Percentiles rank a stretch among this genome's conserved stretches.
Conservation (phyloP, 2,888 invertebrate genomes). For the Tetragnatha montana region DNA sequence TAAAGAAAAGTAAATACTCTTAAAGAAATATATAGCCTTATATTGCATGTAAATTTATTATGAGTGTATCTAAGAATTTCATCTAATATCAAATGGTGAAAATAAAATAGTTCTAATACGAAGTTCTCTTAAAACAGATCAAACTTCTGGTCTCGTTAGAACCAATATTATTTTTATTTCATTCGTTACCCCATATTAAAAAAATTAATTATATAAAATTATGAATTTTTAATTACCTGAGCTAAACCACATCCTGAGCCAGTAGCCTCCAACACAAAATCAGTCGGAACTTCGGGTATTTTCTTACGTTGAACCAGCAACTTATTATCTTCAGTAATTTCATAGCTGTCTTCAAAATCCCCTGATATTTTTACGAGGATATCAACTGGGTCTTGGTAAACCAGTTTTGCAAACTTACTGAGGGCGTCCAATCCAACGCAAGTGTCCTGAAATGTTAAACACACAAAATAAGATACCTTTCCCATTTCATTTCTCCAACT, state of each 20-base stretch:
- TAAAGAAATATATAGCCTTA: too few relatives aligned
- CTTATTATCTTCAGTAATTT: slow-evolving; percentile 78
- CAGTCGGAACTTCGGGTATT: slow-evolving; percentile 78
- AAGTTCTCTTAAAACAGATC: too few relatives aligned
- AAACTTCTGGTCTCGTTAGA: too few relatives aligned
- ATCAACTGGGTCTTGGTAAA: slow-evolving; percentile 77
- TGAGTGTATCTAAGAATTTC: too few relatives aligned
- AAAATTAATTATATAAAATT: background rate
- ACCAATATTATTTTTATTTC: too few relatives aligned
- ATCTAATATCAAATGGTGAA: too few relatives aligned
- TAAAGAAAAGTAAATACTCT: too few relatives aligned
- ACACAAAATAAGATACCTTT: too few relatives aligned
- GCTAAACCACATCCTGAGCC: slow-evolving; percentile 80
- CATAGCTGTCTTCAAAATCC: slow-evolving; percentile 77
- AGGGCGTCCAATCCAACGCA: slow-evolving; percentile 79
- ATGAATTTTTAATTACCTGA: slow-evolving; percentile 75
- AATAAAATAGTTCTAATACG: too few relatives aligned
- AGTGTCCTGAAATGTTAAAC: slow-evolving; percentile 72
- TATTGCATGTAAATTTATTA: too few relatives aligned
- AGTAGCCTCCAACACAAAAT: slow-evolving; percentile 77
- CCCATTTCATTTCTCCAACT: too few relatives aligned
- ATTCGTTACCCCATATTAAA: too few relatives aligned
- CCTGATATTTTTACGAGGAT: slow-evolving; percentile 77
- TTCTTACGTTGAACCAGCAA: slow-evolving; percentile 78
- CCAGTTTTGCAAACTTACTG: slow-evolving; percentile 79